A percentile compares a stretch with the other conserved stretches of the same genome.
These are phyloP conservation scores for Madoqua kirkii DNA, from an alignment of 2,113 vertebrate species.

Conservation along the genomic window DNA sequence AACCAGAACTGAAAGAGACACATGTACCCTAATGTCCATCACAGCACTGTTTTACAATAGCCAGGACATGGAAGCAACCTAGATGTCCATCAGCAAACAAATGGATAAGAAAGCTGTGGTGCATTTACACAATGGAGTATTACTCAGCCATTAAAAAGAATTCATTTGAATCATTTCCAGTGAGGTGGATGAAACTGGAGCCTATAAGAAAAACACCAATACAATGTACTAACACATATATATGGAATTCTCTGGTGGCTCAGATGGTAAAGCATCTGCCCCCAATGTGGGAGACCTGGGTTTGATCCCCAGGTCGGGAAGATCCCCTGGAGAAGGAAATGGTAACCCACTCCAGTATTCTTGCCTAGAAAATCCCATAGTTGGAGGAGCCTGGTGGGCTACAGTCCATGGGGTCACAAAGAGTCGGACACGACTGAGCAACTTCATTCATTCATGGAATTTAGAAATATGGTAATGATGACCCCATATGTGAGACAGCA, in stretches of 20 bases:
- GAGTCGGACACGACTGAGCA: fast-evolving
- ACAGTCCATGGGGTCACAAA: too few species aligned
- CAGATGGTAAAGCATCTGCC: too few species aligned
- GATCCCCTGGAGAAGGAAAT: too few species aligned
- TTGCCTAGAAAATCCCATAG: too few species aligned
- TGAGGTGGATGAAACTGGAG: background rate
- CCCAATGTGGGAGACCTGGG: too few species aligned
- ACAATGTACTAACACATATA: background rate
- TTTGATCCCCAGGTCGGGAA: too few species aligned
- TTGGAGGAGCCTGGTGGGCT: too few species aligned
- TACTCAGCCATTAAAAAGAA: background rate
- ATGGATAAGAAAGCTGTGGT: background rate
- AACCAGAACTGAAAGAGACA: background rate
- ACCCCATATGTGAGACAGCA: background rate
- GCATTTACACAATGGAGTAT: background rate
- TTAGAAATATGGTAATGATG: background rate
- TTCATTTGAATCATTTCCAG: background rate
- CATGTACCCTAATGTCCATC: background rate
- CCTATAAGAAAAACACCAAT: background rate
- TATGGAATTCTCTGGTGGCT: background rate
- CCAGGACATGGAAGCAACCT: background rate
- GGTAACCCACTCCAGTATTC: too few species aligned
- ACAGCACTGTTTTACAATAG: background rate
- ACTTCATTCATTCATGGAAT: background rate
- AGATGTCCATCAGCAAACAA: background rate